Conservation (phyloP, 2,888 invertebrate species). For the Lapara coniferarum region DNA sequence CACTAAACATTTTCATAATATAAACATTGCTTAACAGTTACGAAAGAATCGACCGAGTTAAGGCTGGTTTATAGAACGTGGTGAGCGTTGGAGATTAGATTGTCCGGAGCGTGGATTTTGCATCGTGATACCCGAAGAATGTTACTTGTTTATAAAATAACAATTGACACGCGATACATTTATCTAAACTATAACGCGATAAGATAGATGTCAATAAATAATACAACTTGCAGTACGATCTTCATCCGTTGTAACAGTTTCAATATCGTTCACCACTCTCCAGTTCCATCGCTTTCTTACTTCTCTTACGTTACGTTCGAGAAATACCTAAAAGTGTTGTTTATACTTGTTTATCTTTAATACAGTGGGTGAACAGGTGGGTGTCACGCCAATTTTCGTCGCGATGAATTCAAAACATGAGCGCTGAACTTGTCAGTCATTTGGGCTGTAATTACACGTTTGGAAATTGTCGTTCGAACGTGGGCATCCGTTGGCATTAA, state of each 20-base stretch:
- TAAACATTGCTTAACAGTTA: neutral
- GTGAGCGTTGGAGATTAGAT: neutral
- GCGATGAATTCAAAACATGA: slow-evolving; percentile 6
- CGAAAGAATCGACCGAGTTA: neutral
- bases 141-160: slow-evolving; percentile 13
- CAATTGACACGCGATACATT: slow-evolving; percentile 4
- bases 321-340: neutral
- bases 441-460: slow-evolving; percentile 1
- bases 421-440: slow-evolving; percentile 10
- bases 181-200: slow-evolving; percentile 6
- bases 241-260: neutral
- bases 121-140: slow-evolving; percentile 1
- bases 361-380: slow-evolving; percentile 8
- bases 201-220: slow-evolving; percentile 7
- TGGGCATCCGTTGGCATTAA: slow-evolving; percentile 2
- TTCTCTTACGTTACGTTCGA: slow-evolving; percentile 1
- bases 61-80: neutral
- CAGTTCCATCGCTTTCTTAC: slow-evolving; percentile 1
- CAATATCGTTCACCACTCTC: neutral
- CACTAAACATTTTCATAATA: neutral
- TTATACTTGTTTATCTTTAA: slow-evolving; percentile 4
- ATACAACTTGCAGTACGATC: neutral
- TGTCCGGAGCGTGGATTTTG: slow-evolving; percentile 1
- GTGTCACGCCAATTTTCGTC: slow-evolving; percentile 13
- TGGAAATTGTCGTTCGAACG: slow-evolving; percentile 3